Evolutionary conservation across 2,888 invertebrate genomes (phyloP).

Genomic region (Graphium colonna): DNA sequence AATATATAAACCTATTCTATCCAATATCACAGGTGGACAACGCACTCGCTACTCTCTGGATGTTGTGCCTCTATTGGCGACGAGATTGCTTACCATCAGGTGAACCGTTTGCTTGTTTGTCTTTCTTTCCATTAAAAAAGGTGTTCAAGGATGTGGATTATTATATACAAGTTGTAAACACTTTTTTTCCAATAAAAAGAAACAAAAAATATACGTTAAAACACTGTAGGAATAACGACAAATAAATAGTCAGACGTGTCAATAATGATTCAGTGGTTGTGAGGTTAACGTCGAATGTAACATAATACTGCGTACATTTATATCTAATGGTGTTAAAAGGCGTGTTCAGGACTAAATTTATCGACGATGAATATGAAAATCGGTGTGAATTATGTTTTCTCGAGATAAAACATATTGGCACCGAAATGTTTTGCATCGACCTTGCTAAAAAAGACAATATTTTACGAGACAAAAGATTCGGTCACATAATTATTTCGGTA

Average conservation of each 20-base stretch:
- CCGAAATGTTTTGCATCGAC: constrained; percentile 17
- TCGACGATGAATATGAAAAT: constrained; percentile 22
- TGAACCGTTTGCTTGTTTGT: too few relatives aligned
- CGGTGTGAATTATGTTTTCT: constrained; percentile 20
- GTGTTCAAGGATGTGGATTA: not conserved
- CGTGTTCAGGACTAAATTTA: constrained; percentile 19
- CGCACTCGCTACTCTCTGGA: too few relatives aligned
- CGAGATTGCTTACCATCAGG: too few relatives aligned
- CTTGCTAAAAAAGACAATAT: constrained; percentile 22
- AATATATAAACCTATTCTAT: too few relatives aligned
- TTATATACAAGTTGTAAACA: not conserved
- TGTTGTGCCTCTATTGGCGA: too few relatives aligned
- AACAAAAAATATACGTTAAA: constrained; percentile 1
- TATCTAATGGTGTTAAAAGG: constrained; percentile 23
- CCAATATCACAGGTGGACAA: too few relatives aligned
- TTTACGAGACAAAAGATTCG: constrained; percentile 21
- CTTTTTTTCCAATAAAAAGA: not conserved
- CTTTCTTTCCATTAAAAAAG: too few relatives aligned
- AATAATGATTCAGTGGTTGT: constrained; percentile 19
- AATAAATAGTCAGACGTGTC: constrained; percentile 15
- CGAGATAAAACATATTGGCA: constrained; percentile 21
- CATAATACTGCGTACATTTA: constrained; percentile 19
- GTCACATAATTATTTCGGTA: constrained; percentile 18
- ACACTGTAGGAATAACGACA: constrained; percentile 9
- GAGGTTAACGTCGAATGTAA: constrained; percentile 16